phyloP scores from a whole-genome alignment of 2,113 vertebrate species.

The Calypte anna region DNA sequence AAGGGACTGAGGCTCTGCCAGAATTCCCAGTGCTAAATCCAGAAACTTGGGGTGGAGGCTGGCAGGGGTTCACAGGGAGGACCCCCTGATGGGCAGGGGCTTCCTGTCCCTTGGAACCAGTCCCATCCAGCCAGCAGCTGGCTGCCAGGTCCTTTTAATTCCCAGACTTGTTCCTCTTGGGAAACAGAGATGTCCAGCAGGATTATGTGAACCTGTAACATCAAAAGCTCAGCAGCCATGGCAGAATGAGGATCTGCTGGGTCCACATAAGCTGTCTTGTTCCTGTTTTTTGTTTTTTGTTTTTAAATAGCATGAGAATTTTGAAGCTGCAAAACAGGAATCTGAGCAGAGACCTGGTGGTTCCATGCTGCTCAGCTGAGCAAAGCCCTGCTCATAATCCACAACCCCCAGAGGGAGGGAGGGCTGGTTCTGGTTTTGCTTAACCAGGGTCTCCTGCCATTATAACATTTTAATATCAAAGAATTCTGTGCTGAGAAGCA shows the following conservation, averaged over 20 bases:
- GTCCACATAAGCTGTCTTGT: neutral
- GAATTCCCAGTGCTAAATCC: neutral
- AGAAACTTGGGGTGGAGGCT: neutral
- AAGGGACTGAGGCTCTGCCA: neutral
- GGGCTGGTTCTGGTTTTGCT: conserved; percentile 34
- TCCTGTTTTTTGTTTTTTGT: neutral
- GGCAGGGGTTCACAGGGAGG: neutral
- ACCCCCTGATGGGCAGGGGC: neutral
- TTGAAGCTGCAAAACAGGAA: conserved; percentile 51
- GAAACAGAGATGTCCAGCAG: neutral
- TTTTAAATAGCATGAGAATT: neutral
- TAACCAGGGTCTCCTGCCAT: conserved; percentile 53
- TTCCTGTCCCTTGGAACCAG: neutral
- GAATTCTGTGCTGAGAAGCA: neutral
- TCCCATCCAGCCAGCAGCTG: neutral
- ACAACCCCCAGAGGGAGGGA: conserved; percentile 43
- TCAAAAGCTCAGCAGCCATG: neutral
- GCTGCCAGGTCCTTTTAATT: neutral
- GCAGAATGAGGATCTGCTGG: neutral
- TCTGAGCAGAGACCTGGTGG: neutral
- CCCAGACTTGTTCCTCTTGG: neutral
- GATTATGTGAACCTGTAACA: neutral
- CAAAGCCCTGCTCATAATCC: conserved; percentile 49
- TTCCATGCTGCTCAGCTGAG: conserved; percentile 40
- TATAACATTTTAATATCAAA: conserved; percentile 51